Base-by-base conservation (phyloP, 2,888 invertebrate genomes). In the Seladonia tumulorum region DNA sequence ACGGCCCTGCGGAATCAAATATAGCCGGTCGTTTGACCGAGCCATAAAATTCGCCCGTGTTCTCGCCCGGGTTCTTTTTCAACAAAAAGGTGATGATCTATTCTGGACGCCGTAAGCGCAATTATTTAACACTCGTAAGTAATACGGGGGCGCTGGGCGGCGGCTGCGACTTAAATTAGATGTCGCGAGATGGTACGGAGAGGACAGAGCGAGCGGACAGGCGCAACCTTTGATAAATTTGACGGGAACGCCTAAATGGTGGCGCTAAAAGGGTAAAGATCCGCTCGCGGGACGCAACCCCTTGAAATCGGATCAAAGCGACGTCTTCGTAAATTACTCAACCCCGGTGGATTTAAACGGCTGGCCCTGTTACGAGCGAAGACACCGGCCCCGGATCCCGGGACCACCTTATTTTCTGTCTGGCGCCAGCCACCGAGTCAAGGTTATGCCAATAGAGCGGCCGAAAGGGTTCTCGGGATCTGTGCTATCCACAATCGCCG, bases 241-340 rank as follows among this genome's bases (percentile, higher is more conserved):
- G 42, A 78, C 77, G 76, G 80, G 53, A 76, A 76, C 63, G 83
- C 68, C 81, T 81, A 87, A 87, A 87, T 57, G 83, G 72, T 79
- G 76, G 83, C 87, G 87, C 78, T 83, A 87, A 87, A 87, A 87
- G 87, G 87, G 78, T 76, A 68, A 81, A 73, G 87, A 83, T 82
- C 53, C 76, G 18, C 73, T 16, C 16, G 74, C 18, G 60, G 78
- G 70, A 49, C n/a, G 83, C 77, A 39, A 68, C 70, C 79, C 81
- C 83, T 83, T 83, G 87, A 83, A 79, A 87, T 75, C 35, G 78
- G 87, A 87, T 87, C 87, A 87, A 87, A 87, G 87, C 76, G 45
- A 70, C 75, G 83, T 87, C 87, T 81, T 76, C 83, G 80, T 83
- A 81, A 87, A 87, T 87, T 87, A 87, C 87, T 81, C 78, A 53